phyloP scores from a whole-genome alignment of 2,113 vertebrate species.

The Hyaena hyaena region DNA sequence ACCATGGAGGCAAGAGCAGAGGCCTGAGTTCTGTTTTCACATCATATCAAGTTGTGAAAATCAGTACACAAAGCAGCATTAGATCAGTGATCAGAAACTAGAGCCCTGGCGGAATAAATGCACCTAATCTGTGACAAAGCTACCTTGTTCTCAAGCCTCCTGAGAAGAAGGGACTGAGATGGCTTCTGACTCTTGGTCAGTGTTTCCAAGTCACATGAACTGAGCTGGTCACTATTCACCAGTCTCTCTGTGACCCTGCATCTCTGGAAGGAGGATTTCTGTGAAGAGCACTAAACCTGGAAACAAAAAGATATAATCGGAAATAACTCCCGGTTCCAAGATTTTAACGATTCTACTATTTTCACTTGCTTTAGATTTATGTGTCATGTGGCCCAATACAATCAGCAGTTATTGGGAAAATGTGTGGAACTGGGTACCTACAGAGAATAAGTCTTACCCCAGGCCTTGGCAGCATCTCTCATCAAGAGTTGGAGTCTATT shows the following conservation, averaged over 20 bases:
- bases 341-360: background rate
- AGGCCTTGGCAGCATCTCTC: background rate
- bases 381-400: background rate
- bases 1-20: background rate
- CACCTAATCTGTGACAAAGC: background rate
- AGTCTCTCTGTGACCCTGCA: background rate
- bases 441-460: background rate
- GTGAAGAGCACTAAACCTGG: background rate
- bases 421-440: background rate
- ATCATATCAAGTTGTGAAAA: background rate
- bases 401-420: background rate
- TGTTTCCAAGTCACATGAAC: background rate
- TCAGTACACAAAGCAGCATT: background rate
- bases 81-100: background rate
- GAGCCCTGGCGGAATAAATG: background rate
- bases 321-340: background rate
- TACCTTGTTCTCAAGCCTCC: background rate
- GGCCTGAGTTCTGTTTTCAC: background rate
- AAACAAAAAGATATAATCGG: background rate
- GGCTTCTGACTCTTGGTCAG: background rate
- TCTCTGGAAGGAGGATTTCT: background rate
- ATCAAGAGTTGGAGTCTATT: background rate
- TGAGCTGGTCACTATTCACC: background rate
- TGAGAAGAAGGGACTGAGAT: background rate
- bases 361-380: background rate